Base-by-base conservation (phyloP, 2,888 invertebrate genomes). In the Sphaerophoria taeniata region DNA sequence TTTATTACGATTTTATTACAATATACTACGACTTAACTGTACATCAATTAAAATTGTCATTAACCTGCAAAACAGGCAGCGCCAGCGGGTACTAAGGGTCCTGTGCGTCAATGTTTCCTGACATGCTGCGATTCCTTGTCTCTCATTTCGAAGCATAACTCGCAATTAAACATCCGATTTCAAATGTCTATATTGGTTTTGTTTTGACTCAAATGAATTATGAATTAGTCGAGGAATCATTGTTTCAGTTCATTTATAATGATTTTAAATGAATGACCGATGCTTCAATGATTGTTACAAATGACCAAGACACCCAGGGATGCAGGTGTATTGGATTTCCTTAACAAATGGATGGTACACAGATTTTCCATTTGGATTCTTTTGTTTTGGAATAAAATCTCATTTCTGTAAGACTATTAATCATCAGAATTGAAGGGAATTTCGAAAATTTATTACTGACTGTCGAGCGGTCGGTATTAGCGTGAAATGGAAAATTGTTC, bases 131-230 rank as follows among this genome's bases (percentile, higher is more conserved):
- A 31, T 2, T 1, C 33, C n/a, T 53, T 16, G 16, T 24, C 14
- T 43, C 39, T 43, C 71, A 63, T 58, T 73, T 72, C 49, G 49
- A 36, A 7, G 53, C 67, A 16, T 24, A 80, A 73, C 33, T 14
- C 47, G 55, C 72, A 84, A 80, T 84, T 80, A 80, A 76, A 80
- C 24, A 84, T 45, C 65, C 65, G 36, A 84, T 79, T 79, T 75
- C 53, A 55, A 75, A 71, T 84, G 61, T 69, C 71, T 75, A 69
- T 24, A 24, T 31, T 58, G 60, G 60, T 65, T 53, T 39, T 14
- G 67, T 7, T 67, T 11, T 16, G 14, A 24, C 24, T 24, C 55
- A 75, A 72, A 80, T 79, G 75, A 84, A 75, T 84, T 75, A 79
- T 61, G 84, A 75, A 55, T 80, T 69, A 71, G 14, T 58, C 31